Evolutionary conservation across 2,113 vertebrate species (phyloP).

Genomic region (Upupa epops): DNA sequence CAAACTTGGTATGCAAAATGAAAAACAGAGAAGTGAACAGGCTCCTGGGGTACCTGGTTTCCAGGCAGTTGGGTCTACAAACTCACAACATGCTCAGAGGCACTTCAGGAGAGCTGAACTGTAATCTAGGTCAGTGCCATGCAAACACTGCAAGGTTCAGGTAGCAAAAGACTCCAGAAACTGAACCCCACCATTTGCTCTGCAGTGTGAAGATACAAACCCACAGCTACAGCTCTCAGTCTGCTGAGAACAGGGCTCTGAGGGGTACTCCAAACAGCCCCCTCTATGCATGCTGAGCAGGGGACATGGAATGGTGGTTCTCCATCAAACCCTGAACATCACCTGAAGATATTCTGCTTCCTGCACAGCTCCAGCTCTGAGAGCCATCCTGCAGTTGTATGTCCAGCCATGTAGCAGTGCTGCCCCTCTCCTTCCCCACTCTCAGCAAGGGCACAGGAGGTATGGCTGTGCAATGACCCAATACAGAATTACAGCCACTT

Average conservation of each 20-base stretch:
- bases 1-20: not conserved
- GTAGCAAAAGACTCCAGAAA: not conserved
- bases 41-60: not conserved
- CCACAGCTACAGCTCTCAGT: not conserved
- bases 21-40: conserved; percentile 2
- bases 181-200: not conserved
- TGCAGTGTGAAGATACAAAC: not conserved
- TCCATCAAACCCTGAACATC: not conserved
- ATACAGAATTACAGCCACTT: not conserved
- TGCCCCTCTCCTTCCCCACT: not conserved
- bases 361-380: fast-evolving
- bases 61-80: not conserved
- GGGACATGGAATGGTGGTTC: not conserved
- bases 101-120: not conserved
- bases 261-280: not conserved
- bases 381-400: fast-evolving
- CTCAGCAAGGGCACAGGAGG: not conserved
- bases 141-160: not conserved
- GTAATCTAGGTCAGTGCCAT: not conserved
- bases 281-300: fast-evolving
- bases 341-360: not conserved
- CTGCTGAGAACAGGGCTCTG: not conserved
- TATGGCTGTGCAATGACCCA: fast-evolving
- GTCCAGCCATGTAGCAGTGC: fast-evolving
- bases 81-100: not conserved